phyloP scores from a whole-genome alignment of 2,888 invertebrate genomes.

The Myopa testacea region DNA sequence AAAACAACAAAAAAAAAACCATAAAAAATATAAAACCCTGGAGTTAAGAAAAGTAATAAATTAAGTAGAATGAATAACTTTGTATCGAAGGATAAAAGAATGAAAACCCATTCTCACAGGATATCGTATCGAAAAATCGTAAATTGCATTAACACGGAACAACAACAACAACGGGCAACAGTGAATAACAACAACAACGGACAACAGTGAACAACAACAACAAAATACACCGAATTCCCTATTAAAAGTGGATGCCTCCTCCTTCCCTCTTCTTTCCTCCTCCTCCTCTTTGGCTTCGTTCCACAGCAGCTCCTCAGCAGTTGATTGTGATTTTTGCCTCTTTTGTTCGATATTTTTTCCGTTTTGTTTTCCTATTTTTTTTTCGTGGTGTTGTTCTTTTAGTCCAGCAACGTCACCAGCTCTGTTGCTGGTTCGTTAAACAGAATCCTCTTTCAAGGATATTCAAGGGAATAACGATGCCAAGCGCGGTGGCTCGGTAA shows the following conservation, averaged over 20 bases:
- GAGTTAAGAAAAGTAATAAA: conserved; percentile 34
- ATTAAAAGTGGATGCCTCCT: not conserved
- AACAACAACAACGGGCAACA: not conserved
- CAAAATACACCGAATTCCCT: not conserved
- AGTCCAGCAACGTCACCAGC: not conserved
- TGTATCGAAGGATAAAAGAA: conserved; percentile 20
- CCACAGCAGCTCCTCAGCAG: not conserved
- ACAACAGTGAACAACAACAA: not conserved
- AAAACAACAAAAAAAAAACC: not conserved
- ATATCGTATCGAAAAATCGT: conserved; percentile 21
- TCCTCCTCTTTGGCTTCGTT: not conserved
- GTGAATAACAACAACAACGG: not conserved
- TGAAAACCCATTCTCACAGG: not conserved
- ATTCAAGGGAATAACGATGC: conserved; percentile 49
- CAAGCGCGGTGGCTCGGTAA: conserved; percentile 12
- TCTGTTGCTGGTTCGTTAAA: conserved; percentile 61
- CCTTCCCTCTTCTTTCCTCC: not conserved
- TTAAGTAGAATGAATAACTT: conserved; percentile 13
- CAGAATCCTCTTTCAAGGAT: conserved; percentile 51
- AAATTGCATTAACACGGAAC: conserved; percentile 11
- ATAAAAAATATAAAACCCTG: conserved; percentile 20
- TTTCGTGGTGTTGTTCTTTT: conserved; percentile 8
- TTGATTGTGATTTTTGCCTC: not conserved
- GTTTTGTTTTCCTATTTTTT: not conserved
- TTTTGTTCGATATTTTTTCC: not conserved